Base-by-base conservation (phyloP, 2,888 invertebrate species). In the Entomobrya multifasciata region DNA sequence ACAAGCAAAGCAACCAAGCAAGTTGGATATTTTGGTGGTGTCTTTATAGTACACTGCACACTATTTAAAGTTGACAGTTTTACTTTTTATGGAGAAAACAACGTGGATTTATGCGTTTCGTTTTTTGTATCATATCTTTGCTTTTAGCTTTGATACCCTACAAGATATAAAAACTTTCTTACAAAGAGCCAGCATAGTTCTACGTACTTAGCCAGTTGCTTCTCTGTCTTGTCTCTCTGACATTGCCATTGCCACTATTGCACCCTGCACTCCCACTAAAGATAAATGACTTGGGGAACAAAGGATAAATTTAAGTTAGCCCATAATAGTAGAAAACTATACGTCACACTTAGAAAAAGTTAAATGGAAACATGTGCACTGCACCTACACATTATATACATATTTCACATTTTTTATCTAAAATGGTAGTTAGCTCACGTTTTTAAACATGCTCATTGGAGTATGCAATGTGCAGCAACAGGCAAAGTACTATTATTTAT, bases 71-170 rank as follows among this genome's bases (percentile, higher is more conserved):
- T 70, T 70, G 70, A 70, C 70, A 70, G 25, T 47, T n/a, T n/a
- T 13, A 49, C 47, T 70, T 70, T 70, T 70, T 70, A 70, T 49
- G 70, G 70, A 70, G 70, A 49, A 70, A 47, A 70, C 49, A 27
- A n/a, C 27, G 25, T 27, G 25, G 44, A 70, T 70, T 70, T 70
- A 70, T 70, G 27, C 70, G 47, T 11, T 44, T 20, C 41, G 67
- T 47, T 67, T 67, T 67, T 67, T 30, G 15, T 41, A 65, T 65
- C 41, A 65, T 20, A 41, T 41, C 62, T 62, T 62, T 60, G n/a
- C 10, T 11, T 20, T 17, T 25, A 57, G 20, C 57, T 25, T 8
- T 25, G 11, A 57, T 57, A 57, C 22, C 17, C 2, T 47, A 15
- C 47, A n/a, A 47, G 47, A 47, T 11, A 13, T 13, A 52, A 4